Conservation (phyloP, 1,140 invertebrate species). For the Aethina tumida region DNA sequence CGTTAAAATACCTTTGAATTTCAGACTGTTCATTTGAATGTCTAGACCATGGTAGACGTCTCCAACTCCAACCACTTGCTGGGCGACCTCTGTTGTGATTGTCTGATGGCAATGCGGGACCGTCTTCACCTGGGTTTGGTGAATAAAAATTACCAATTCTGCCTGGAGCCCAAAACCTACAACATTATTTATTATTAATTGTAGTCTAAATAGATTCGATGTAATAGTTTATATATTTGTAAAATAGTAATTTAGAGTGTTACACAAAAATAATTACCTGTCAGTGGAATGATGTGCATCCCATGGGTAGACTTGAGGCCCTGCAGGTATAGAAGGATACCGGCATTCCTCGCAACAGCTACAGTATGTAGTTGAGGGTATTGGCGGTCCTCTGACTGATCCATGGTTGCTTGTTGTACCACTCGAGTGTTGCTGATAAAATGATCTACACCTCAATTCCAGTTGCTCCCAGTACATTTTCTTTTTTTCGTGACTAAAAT, state of each 20-base stretch:
- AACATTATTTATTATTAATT: constrained; percentile 8
- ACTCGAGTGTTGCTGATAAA: constrained; percentile 52
- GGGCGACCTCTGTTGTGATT: constrained; percentile 39
- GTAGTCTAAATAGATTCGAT: background rate
- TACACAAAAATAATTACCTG: constrained; percentile 21
- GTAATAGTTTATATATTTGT: background rate
- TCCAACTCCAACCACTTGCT: constrained; percentile 49
- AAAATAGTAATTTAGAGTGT: background rate
- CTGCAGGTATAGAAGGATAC: constrained; percentile 42
- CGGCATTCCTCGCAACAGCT: constrained; percentile 65
- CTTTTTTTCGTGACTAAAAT: constrained; percentile 73
- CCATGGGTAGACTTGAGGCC: constrained; percentile 40
- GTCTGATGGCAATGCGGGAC: constrained; percentile 34
- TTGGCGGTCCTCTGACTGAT: constrained; percentile 31
- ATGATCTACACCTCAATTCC: constrained; percentile 67
- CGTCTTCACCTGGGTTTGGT: constrained; percentile 59
- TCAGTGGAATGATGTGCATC: constrained; percentile 37
- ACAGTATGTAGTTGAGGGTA: constrained; percentile 41
- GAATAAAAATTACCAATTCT: constrained; percentile 68
- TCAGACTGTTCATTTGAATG: constrained; percentile 26
- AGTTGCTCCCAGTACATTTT: constrained; percentile 91
- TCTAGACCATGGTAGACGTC: constrained; percentile 43
- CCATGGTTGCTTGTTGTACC: constrained; percentile 39
- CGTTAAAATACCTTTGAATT: constrained; percentile 18
- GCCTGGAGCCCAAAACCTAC: constrained; percentile 40